phyloP scores from a whole-genome alignment of 1,140 invertebrate species.

The Eurosta solidaginis region DNA sequence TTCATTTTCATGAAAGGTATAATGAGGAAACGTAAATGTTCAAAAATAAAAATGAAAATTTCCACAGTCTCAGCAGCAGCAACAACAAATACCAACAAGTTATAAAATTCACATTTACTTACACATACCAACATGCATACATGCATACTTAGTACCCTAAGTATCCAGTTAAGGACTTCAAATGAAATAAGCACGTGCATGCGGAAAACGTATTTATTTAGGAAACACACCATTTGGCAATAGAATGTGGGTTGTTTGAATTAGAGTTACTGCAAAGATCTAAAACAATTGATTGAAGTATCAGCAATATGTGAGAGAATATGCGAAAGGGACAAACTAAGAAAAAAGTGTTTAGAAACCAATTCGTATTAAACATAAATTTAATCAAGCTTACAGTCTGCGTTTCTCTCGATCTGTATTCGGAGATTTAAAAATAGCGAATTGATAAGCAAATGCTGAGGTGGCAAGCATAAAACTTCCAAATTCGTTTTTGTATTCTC shows the following conservation, averaged over 20 bases:
- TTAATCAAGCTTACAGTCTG: no score
- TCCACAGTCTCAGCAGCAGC: neutral
- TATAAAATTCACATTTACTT: neutral
- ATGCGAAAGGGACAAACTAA: no score
- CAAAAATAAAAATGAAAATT: neutral
- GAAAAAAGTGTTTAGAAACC: no score
- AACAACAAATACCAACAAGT: neutral
- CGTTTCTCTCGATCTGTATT: no score
- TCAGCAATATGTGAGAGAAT: neutral
- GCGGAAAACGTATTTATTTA: neutral
- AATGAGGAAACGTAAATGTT: neutral
- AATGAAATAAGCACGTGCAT: neutral
- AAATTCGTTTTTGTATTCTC: neutral
- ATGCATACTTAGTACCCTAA: no score
- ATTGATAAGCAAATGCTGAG: conserved; percentile 33
- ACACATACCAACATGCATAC: neutral
- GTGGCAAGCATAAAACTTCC: conserved; percentile 18
- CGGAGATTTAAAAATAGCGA: conserved; percentile 29
- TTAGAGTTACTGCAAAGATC: neutral
- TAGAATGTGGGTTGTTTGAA: neutral
- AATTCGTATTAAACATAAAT: no score
- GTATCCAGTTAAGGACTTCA: neutral
- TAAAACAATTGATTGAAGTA: neutral
- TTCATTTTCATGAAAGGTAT: no score
- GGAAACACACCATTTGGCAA: no score